Conservation (phyloP, 2,113 vertebrate genomes). For the Cryptotis parvus region DNA sequence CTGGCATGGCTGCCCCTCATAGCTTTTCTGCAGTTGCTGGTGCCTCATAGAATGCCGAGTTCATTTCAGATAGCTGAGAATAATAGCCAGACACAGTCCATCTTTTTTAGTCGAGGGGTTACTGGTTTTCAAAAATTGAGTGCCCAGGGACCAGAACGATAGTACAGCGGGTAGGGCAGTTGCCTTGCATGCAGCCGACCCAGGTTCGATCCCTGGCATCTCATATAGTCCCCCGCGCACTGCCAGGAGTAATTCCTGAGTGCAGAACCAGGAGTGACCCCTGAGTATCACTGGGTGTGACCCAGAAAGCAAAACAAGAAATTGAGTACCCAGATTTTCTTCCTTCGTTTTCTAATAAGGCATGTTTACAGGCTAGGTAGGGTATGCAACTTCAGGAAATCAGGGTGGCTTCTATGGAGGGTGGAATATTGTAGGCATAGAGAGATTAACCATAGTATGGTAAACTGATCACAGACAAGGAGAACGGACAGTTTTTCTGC, state of each 20-base stretch:
- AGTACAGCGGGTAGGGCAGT: too few species aligned
- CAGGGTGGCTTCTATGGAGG: neutral
- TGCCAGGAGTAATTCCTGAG: too few species aligned
- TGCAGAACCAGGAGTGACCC: too few species aligned
- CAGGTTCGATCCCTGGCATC: too few species aligned
- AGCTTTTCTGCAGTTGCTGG: neutral
- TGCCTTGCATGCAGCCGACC: too few species aligned
- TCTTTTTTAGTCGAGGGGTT: constrained; percentile 1
- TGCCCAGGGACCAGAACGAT: too few species aligned
- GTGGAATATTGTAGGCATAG: neutral
- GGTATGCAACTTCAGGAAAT: neutral
- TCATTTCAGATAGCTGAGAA: neutral
- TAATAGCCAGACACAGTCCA: neutral
- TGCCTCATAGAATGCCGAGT: neutral
- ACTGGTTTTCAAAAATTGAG: neutral
- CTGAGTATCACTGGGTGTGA: too few species aligned
- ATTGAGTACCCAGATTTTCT: neutral
- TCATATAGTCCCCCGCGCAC: too few species aligned
- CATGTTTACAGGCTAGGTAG: neutral
- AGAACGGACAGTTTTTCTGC: neutral
- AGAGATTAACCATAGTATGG: neutral
- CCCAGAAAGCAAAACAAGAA: neutral
- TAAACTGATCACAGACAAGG: neutral
- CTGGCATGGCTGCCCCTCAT: fast-evolving
- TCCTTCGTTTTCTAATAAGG: too few species aligned